These are phyloP conservation scores for Cydia pomonella DNA, from an alignment of 1,140 invertebrate genomes.

Conservation along the genomic window DNA sequence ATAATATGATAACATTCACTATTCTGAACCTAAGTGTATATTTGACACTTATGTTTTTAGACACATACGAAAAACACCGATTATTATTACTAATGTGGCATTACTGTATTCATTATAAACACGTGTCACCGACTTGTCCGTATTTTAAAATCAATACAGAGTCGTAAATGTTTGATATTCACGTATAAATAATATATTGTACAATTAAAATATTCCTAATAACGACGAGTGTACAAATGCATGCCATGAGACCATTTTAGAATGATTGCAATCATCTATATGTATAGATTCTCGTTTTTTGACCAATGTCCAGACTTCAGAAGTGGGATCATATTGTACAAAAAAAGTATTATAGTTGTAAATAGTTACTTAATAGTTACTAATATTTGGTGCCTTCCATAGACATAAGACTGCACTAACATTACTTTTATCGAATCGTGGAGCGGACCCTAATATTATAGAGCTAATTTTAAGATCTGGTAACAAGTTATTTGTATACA, in stretches of 20 bases:
- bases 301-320: neutral
- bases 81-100: too few relatives aligned
- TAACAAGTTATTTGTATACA: neutral
- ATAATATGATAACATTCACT: too few relatives aligned
- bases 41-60: too few relatives aligned
- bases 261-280: conserved; percentile 2
- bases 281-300: neutral
- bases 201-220: conserved; percentile 6
- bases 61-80: too few relatives aligned
- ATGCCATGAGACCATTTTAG: conserved; percentile 19
- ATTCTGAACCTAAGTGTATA: too few relatives aligned
- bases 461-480: conserved; percentile 16
- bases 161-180: neutral
- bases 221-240: conserved; percentile 15
- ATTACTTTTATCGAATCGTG: conserved; percentile 20
- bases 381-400: conserved; percentile 50
- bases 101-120: too few relatives aligned
- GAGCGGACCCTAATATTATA: conserved; percentile 22
- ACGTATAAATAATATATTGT: neutral
- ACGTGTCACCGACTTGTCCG: too few relatives aligned
- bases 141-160: neutral
- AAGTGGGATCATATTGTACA: conserved; percentile 29
- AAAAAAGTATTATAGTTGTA: conserved; percentile 34
- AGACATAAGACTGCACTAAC: conserved; percentile 49
- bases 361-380: conserved; percentile 36